Conservation (phyloP, 2,797 vertebrate genomes). For the Heteromormyrus szaboi region DNA sequence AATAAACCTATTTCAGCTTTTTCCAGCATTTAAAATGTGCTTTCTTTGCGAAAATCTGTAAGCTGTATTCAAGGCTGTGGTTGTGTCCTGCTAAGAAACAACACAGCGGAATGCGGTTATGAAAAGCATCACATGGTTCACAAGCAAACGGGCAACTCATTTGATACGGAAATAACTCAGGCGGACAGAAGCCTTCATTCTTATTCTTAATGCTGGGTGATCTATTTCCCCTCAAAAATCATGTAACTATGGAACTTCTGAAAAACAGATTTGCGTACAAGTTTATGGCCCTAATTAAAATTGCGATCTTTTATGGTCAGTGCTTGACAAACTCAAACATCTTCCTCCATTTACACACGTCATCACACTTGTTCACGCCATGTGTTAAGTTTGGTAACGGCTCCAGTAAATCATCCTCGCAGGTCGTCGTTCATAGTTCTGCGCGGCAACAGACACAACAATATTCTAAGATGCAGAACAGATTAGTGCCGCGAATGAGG, state of each 20-base stretch:
- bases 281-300: neutral
- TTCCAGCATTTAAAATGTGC: neutral
- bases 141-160: neutral
- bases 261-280: neutral
- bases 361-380: neutral
- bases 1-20: neutral
- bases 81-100: neutral
- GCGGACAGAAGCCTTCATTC: neutral
- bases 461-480: slow-evolving; percentile 39
- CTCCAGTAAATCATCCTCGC: neutral
- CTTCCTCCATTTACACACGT: slow-evolving; percentile 11
- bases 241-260: neutral
- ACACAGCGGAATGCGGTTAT: neutral
- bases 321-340: slow-evolving; percentile 33
- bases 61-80: neutral
- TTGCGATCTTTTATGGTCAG: neutral
- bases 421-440: slow-evolving; percentile 42
- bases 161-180: neutral
- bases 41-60: neutral
- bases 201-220: neutral
- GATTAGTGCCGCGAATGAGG: slow-evolving; percentile 47
- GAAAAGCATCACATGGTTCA: neutral
- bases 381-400: slow-evolving; percentile 24
- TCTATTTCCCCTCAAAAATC: neutral
- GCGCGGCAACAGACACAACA: slow-evolving; percentile 44